Conservation (phyloP, 1,140 invertebrate genomes). For the Drosophila dunni region DNA sequence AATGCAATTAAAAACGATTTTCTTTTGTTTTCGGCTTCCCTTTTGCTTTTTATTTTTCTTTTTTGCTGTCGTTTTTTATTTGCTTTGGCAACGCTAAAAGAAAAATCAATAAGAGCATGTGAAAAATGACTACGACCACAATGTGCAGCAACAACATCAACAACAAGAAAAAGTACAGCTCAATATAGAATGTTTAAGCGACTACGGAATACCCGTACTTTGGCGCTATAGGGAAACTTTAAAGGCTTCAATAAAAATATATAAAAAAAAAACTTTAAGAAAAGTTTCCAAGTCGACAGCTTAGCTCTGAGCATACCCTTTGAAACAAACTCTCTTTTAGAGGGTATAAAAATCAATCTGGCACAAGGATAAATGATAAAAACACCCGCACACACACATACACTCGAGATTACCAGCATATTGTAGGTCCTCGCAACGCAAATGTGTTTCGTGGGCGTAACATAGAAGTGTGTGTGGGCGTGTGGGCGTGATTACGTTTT, state of each 20-base stretch:
- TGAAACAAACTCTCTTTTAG: background rate
- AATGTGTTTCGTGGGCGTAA: constrained; percentile 38
- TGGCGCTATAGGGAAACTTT: background rate
- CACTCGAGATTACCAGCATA: background rate
- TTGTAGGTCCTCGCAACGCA: constrained; percentile 13
- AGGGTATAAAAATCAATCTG: constrained; percentile 69
- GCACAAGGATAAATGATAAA: constrained; percentile 69
- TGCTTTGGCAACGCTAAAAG: constrained; percentile 19
- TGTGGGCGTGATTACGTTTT: constrained; percentile 9
- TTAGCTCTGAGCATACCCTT: background rate
- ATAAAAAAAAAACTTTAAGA: background rate
- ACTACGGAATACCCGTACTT: constrained; percentile 3
- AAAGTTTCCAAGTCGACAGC: background rate
- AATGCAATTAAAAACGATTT: constrained; percentile 77
- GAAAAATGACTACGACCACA: constrained; percentile 54
- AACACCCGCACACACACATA: background rate
- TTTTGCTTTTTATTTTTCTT: constrained; percentile 34
- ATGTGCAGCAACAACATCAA: constrained; percentile 38
- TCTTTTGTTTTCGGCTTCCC: constrained; percentile 42
- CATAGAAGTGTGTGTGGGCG: constrained; percentile 21
- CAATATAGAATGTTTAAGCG: background rate
- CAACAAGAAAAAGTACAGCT: constrained; percentile 1
- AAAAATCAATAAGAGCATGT: constrained; percentile 63
- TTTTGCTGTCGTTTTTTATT: background rate
- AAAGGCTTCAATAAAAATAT: background rate